A percentile compares a stretch with the other conserved stretches of the same genome.
phyloP scores from a whole-genome alignment of 2,888 invertebrate species.

The Drosophila bunnanda region DNA sequence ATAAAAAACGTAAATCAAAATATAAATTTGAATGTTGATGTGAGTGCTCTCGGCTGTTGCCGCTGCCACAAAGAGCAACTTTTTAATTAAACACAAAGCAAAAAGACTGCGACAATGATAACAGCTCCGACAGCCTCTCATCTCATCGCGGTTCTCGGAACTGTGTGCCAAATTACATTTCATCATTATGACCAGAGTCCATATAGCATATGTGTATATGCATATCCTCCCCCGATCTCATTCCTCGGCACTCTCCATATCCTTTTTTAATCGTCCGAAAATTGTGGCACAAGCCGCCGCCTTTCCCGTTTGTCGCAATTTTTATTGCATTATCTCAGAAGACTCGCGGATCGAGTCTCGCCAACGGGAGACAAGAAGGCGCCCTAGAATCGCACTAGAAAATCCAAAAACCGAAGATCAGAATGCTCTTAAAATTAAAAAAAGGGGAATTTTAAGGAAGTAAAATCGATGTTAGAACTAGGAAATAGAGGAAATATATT shows the following conservation, averaged over 20 bases:
- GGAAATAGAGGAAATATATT: background rate
- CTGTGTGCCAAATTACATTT: slow-evolving; percentile 73
- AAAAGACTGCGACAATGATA: slow-evolving; percentile 48
- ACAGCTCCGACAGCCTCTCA: slow-evolving; percentile 42
- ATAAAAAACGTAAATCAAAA: slow-evolving; percentile 52
- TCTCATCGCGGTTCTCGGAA: slow-evolving; percentile 37
- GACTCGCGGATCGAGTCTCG: slow-evolving; percentile 38
- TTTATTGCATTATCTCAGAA: slow-evolving; percentile 33
- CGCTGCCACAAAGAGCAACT: slow-evolving; percentile 74
- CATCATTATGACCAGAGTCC: slow-evolving; percentile 51
- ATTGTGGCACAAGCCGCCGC: slow-evolving; percentile 65
- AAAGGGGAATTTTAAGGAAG: background rate
- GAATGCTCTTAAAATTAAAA: slow-evolving; percentile 7
- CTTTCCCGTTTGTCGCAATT: slow-evolving; percentile 54
- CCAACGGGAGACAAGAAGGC: slow-evolving; percentile 32
- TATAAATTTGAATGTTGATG: slow-evolving; percentile 34
- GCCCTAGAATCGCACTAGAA: slow-evolving; percentile 15
- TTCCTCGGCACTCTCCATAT: slow-evolving; percentile 5
- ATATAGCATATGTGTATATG: slow-evolving; percentile 8
- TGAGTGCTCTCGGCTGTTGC: slow-evolving; percentile 63
- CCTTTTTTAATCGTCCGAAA: slow-evolving; percentile 65
- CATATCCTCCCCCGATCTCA: background rate
- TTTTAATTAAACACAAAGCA: slow-evolving; percentile 82
- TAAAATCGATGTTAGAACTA: background rate
- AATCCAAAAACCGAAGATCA: background rate